phyloP scores from a whole-genome alignment of 2,888 invertebrate species.

The Cephus pulcher region DNA sequence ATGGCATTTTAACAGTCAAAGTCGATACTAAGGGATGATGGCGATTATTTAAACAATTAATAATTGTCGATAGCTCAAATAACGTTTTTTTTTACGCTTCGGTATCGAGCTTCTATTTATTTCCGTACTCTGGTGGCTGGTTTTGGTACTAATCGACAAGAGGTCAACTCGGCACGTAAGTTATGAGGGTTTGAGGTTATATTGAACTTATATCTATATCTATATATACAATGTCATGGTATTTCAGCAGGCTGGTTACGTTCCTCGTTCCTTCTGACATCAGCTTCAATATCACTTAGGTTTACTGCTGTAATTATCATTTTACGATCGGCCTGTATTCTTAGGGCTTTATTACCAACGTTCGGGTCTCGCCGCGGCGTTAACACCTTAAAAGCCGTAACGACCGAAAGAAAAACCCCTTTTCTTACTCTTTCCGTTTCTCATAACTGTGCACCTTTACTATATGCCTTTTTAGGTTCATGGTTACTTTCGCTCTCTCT shows the following conservation, averaged over 20 bases:
- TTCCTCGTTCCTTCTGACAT: constrained; percentile 45
- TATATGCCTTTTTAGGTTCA: neutral
- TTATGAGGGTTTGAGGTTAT: neutral
- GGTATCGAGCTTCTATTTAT: too few species aligned
- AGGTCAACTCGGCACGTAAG: neutral
- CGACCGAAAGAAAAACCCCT: constrained; percentile 51
- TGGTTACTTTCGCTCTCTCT: neutral
- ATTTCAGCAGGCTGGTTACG: neutral
- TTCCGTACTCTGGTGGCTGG: neutral
- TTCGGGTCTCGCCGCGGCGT: constrained; percentile 43
- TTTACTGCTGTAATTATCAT: constrained; percentile 64
- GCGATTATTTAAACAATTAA: neutral
- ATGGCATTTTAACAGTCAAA: neutral
- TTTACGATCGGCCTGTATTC: constrained; percentile 64
- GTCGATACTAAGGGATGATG: neutral
- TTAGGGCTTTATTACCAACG: constrained; percentile 61
- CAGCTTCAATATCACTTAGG: constrained; percentile 66
- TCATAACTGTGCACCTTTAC: neutral
- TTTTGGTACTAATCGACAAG: neutral
- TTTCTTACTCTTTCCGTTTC: constrained; percentile 16
- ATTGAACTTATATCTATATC: neutral
- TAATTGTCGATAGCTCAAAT: neutral
- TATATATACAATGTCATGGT: neutral
- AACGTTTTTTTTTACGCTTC: neutral
- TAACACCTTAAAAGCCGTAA: constrained; percentile 51